phyloP scores from a whole-genome alignment of 2,797 vertebrate species.

The Otolemur crassicaudatus region DNA sequence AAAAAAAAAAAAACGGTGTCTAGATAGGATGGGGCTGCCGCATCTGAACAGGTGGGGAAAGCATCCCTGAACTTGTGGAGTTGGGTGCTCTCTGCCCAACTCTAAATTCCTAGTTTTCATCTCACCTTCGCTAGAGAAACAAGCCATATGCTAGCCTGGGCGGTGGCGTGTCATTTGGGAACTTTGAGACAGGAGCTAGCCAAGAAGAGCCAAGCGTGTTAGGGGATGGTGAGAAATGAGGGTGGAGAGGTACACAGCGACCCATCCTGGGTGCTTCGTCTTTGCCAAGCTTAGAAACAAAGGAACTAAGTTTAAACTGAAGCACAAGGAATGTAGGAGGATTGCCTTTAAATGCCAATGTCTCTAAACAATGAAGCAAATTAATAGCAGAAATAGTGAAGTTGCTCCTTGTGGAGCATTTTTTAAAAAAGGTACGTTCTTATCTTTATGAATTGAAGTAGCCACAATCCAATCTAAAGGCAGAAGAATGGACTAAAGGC shows the following conservation, averaged over 20 bases:
- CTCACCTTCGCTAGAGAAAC: background rate
- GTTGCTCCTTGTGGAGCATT: background rate
- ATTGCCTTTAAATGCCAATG: background rate
- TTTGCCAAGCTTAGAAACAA: background rate
- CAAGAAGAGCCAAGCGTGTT: background rate
- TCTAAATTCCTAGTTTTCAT: background rate
- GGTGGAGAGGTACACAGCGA: accelerated
- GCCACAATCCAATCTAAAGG: background rate
- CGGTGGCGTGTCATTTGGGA: background rate
- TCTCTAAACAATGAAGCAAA: background rate
- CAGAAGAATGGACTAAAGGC: background rate
- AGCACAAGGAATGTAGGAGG: background rate
- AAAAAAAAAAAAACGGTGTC: background rate
- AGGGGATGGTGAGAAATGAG: background rate
- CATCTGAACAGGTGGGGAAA: background rate
- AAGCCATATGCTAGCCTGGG: background rate
- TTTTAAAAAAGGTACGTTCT: background rate
- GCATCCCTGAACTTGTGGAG: no score
- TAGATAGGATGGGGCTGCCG: background rate
- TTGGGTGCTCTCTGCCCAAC: background rate
- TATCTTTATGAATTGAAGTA: background rate
- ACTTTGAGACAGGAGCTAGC: background rate
- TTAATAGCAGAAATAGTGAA: background rate
- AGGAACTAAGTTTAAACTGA: background rate
- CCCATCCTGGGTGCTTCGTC: background rate